These are phyloP conservation scores for Agrotis clavis DNA, from an alignment of 2,888 invertebrate species.

Conservation along the genomic window DNA sequence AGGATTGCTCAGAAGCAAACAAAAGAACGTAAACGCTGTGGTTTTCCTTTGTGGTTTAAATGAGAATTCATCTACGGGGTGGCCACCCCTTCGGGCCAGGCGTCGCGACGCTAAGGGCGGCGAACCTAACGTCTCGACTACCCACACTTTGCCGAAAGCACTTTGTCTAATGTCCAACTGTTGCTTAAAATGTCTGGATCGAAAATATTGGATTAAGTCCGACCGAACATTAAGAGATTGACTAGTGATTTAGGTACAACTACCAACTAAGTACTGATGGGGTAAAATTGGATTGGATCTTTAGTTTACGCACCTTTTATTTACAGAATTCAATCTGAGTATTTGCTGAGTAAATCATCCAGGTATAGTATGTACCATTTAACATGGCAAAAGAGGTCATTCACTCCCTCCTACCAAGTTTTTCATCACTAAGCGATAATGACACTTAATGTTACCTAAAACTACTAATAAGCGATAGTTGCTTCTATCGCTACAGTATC, in stretches of 20 bases:
- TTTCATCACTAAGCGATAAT: too few species aligned
- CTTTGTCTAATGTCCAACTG: constrained; percentile 59
- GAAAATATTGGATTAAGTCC: constrained; percentile 24
- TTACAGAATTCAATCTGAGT: not conserved
- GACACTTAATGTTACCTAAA: too few species aligned
- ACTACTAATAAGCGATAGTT: too few species aligned
- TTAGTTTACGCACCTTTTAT: not conserved
- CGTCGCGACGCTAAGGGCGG: constrained; percentile 69
- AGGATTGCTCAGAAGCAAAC: constrained; percentile 48
- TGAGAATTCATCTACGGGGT: constrained; percentile 57
- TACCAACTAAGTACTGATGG: not conserved
- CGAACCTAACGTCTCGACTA: constrained; percentile 64
- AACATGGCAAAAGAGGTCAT: too few species aligned
- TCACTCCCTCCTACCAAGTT: too few species aligned
- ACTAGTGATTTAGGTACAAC: not conserved
- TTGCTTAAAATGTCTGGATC: constrained; percentile 52
- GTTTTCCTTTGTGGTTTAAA: constrained; percentile 54
- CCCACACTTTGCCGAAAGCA: constrained; percentile 48
- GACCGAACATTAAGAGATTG: constrained; percentile 4
- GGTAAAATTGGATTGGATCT: not conserved
- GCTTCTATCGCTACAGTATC: too few species aligned
- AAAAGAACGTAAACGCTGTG: constrained; percentile 55
- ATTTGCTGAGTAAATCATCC: too few species aligned
- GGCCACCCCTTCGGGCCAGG: constrained; percentile 49
- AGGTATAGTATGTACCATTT: too few species aligned